A percentile compares a stretch with the other conserved stretches of the same genome.
Evolutionary conservation across 2,888 invertebrate species (phyloP).

Genomic region (Congeria kusceri): DNA sequence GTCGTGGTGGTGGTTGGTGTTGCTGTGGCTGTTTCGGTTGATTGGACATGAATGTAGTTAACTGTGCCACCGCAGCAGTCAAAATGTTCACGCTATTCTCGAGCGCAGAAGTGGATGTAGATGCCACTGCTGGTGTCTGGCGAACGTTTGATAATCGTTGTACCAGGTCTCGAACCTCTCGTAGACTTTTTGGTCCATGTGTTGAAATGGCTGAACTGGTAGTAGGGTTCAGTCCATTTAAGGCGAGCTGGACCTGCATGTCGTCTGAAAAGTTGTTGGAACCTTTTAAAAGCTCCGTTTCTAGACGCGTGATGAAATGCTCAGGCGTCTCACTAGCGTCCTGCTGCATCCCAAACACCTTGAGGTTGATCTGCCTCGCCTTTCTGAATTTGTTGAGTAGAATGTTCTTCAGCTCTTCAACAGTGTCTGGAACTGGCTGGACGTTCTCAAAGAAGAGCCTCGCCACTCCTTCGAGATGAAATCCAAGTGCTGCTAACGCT

Average conservation of each 20-base stretch:
- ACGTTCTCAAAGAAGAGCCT: constrained; percentile 13
- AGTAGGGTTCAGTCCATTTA: constrained; percentile 25
- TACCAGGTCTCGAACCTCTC: constrained; percentile 10
- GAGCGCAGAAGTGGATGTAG: neutral
- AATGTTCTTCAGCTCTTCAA: neutral
- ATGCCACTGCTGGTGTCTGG: neutral
- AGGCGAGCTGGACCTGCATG: constrained; percentile 30
- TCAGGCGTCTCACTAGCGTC: constrained; percentile 3
- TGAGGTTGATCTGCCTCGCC: constrained; percentile 1
- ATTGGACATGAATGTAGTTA: neutral
- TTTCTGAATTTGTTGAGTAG: neutral
- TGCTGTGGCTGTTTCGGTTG: too few relatives aligned
- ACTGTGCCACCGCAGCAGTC: constrained; percentile 27
- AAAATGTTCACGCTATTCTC: constrained; percentile 26
- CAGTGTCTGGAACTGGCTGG: constrained; percentile 4
- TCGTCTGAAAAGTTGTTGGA: neutral
- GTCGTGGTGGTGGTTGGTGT: too few relatives aligned
- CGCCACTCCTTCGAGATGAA: constrained; percentile 18
- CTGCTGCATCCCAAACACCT: constrained; percentile 17
- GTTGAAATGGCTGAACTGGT: constrained; percentile 27
- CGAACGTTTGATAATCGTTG: constrained; percentile 8
- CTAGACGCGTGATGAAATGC: constrained; percentile 8
- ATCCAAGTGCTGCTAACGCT: constrained; percentile 9
- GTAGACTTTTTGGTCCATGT: constrained; percentile 24
- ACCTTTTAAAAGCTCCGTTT: constrained; percentile 22